Conservation (phyloP, 2,797 vertebrate genomes). For the Dallia pectoralis region DNA sequence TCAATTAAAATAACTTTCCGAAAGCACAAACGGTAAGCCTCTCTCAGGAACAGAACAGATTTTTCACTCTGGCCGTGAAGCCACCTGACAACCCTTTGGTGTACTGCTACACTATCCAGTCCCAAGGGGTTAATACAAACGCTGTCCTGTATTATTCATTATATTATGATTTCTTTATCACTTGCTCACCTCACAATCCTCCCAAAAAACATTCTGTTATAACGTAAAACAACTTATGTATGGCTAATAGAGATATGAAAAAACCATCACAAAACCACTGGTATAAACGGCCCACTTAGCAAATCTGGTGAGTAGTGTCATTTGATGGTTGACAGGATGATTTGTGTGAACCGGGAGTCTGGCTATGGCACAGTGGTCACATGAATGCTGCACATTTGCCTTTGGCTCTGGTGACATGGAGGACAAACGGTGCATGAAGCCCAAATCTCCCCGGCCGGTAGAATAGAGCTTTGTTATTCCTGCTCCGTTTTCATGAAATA, state of each 20-base stretch:
- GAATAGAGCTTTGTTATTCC: slow-evolving; percentile 60
- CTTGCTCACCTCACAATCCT: no score
- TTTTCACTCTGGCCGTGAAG: no score
- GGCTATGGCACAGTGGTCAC: slow-evolving; percentile 1
- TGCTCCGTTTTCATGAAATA: slow-evolving; percentile 72
- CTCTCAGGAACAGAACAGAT: no score
- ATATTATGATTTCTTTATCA: no score
- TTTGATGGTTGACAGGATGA: background rate
- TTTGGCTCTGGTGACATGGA: slow-evolving; percentile 6
- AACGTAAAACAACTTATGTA: no score
- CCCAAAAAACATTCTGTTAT: no score
- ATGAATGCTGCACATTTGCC: slow-evolving; percentile 2
- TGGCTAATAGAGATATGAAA: background rate
- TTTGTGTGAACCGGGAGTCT: background rate
- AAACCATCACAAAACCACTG: background rate
- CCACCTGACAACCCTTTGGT: no score
- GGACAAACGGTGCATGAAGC: slow-evolving; percentile 23
- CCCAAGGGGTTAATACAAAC: no score
- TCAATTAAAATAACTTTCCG: no score
- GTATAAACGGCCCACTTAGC: background rate
- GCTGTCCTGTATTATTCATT: no score
- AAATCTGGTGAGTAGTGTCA: background rate
- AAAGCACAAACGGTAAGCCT: no score
- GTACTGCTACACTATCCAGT: no score
- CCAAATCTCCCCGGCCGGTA: slow-evolving; percentile 19